Evolutionary conservation across 2,888 invertebrate species (phyloP).

Genomic region (Ennomos fuscantarius): DNA sequence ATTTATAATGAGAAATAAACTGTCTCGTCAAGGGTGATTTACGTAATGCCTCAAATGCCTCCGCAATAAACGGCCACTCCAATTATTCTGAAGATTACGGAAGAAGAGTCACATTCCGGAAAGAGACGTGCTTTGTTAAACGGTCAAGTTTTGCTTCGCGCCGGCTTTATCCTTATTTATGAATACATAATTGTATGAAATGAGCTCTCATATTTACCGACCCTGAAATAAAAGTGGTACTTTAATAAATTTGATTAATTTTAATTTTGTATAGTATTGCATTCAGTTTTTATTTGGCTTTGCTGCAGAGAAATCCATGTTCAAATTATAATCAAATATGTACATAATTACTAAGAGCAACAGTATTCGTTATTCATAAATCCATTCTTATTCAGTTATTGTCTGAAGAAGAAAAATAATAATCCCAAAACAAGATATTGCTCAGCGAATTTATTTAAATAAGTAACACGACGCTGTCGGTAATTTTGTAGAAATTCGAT

Average conservation of each 20-base stretch:
- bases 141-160: slow-evolving; percentile 36
- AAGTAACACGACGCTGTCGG: slow-evolving; percentile 26
- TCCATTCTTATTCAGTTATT: too few relatives aligned
- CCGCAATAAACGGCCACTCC: slow-evolving; percentile 58
- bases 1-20: slow-evolving; percentile 44
- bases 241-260: too few relatives aligned
- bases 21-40: slow-evolving; percentile 50
- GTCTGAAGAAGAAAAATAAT: too few relatives aligned
- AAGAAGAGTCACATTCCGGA: slow-evolving; percentile 50
- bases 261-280: too few relatives aligned
- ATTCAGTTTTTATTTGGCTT: too few relatives aligned
- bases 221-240: neutral
- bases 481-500: slow-evolving; percentile 39
- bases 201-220: slow-evolving; percentile 12
- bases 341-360: too few relatives aligned
- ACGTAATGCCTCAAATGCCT: slow-evolving; percentile 53
- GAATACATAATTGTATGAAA: slow-evolving; percentile 18
- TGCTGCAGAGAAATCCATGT: too few relatives aligned
- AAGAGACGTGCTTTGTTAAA: slow-evolving; percentile 53
- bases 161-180: slow-evolving; percentile 10
- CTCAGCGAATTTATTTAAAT: slow-evolving; percentile 26
- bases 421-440: neutral
- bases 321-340: too few relatives aligned
- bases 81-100: slow-evolving; percentile 68
- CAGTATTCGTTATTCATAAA: too few relatives aligned